Evolutionary conservation across 2,888 invertebrate species (phyloP).

Genomic region (Drosophila differens): DNA sequence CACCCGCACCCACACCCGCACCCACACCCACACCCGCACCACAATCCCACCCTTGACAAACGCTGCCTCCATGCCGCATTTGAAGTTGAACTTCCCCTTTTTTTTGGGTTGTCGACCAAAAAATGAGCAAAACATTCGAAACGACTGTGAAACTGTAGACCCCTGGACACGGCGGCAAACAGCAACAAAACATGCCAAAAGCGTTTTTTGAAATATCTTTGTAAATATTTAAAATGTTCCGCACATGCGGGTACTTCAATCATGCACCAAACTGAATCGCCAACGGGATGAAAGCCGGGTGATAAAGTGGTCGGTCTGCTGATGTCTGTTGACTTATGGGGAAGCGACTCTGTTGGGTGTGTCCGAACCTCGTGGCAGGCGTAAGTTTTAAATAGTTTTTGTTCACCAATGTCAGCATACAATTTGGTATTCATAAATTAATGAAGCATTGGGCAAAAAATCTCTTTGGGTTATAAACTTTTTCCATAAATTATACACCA

Average conservation of each 20-base stretch:
- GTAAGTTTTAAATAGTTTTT: slow-evolving; percentile 78
- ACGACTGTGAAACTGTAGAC: slow-evolving; percentile 44
- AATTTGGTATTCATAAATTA: slow-evolving; percentile 81
- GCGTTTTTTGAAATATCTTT: slow-evolving; percentile 81
- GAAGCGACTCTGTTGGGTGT: slow-evolving; percentile 15
- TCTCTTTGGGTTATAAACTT: slow-evolving; percentile 59
- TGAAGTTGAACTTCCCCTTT: slow-evolving; percentile 68
- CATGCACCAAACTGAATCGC: slow-evolving; percentile 70
- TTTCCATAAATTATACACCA: slow-evolving; percentile 66
- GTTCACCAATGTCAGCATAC: slow-evolving; percentile 68
- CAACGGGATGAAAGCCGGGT: slow-evolving; percentile 24
- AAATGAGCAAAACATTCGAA: slow-evolving; percentile 74
- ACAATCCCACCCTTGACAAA: slow-evolving; percentile 18
- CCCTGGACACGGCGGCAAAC: slow-evolving; percentile 48
- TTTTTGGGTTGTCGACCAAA: slow-evolving; percentile 50
- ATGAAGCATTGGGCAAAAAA: slow-evolving; percentile 62
- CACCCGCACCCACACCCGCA: no score
- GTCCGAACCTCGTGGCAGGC: slow-evolving; percentile 39
- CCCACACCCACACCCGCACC: background rate
- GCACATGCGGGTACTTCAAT: slow-evolving; percentile 80
- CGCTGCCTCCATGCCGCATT: slow-evolving; percentile 68
- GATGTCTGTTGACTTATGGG: slow-evolving; percentile 40
- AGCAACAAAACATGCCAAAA: slow-evolving; percentile 73
- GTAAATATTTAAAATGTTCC: slow-evolving; percentile 80
- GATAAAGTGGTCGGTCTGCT: slow-evolving; percentile 36